Conservation (phyloP, 2,797 vertebrate genomes). For the Mico argentatus region DNA sequence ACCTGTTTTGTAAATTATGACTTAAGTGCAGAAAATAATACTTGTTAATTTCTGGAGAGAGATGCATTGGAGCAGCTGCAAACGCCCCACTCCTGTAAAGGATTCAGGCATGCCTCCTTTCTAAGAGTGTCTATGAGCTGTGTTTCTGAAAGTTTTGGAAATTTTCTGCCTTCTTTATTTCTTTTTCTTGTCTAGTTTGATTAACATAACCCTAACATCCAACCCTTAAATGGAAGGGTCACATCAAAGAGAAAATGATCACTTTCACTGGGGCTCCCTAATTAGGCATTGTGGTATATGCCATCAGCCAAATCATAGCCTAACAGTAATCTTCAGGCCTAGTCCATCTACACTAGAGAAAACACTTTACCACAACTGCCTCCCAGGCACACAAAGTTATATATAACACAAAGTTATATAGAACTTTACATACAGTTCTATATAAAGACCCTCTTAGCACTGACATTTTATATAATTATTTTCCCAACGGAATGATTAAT, state of each 20-base stretch:
- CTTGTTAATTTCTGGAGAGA: neutral
- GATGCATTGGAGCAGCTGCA: conserved; percentile 43
- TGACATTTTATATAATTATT: neutral
- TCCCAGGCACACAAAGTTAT: neutral
- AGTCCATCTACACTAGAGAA: neutral
- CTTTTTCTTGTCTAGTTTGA: neutral
- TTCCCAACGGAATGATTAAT: neutral
- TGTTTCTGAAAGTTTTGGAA: conserved; percentile 26
- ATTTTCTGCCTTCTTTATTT: neutral
- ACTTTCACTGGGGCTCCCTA: neutral
- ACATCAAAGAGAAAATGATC: neutral
- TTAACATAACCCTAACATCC: neutral
- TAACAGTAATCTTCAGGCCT: neutral
- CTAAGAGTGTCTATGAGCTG: conserved; percentile 15
- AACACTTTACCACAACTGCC: neutral
- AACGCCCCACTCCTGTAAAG: conserved; percentile 72
- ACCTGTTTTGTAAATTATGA: neutral
- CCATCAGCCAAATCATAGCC: neutral
- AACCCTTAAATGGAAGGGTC: neutral
- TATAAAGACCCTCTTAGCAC: neutral
- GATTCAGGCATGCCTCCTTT: conserved; percentile 68
- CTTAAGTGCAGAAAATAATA: neutral
- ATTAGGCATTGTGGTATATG: neutral
- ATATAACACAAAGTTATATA: neutral
- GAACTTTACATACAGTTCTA: neutral